Evolutionary conservation across 2,888 invertebrate genomes (phyloP), one percentile per base, ranked within the genome.

Genomic region (Gortyna flavago): DNA sequence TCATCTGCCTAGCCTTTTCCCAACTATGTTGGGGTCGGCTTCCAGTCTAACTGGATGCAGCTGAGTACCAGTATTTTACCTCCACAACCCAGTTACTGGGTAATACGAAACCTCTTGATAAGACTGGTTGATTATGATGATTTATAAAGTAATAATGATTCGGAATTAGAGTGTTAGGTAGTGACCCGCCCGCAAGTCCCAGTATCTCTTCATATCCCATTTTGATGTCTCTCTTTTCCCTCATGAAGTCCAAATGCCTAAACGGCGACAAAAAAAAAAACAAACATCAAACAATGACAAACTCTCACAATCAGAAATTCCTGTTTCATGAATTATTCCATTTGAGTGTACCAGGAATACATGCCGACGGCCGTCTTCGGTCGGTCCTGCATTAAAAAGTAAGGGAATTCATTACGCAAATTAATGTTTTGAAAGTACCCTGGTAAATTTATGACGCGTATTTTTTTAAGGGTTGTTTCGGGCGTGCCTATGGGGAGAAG

Each of bases 331-430:
- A 83, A 85, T 82, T 69, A 83, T 83, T 76, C 73, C 51, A 35
- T 68, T 51, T 69, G 72, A 54, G 70, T 64, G 51, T 83, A 44
- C 66, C 59, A 65, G 85, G 75, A 48, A 66, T 64, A 74, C 62
- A 84, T 41, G n/a, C 35, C 18, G 1, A 1, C n/a, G n/a, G 38
- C 44, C 44, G 68, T 61, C 81, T 80, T 80, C 35, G 71, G 54
- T 67, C 61, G 48, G 67, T 44, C 67, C 61, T 68, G 61, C 61
- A 75, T 84, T 86, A 77, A 84, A 79, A 83, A 84, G 66, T 75
- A 75, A 83, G 32, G 35, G 76, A 79, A 79, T 85, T 84, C 76
- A 79, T 86, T 75, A 86, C 35, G 66, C 32, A 71, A 77, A 83
- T 75, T 41, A 72, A 75, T 61, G 57, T 77, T 73, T 75, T 70